Conservation (phyloP, 1,140 invertebrate species). For the Drosophila melanogaster region Release_6_plus_ISO1_MT NT_033777.3:13532501-13533000, state of each 20-base stretch:
- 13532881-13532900: neutral
- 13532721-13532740: slow-evolving; percentile 56
- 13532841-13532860: slow-evolving; percentile 56
- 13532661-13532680: slow-evolving; percentile 9
- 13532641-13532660: slow-evolving; percentile 75
- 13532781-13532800: slow-evolving; percentile 64
- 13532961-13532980: slow-evolving; percentile 38
- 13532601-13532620: slow-evolving; percentile 81
- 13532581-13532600: slow-evolving; percentile 78
- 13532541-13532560: slow-evolving; percentile 19
- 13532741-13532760: slow-evolving; percentile 42
- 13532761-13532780: slow-evolving; percentile 52
- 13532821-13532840: slow-evolving; percentile 75
- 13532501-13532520: slow-evolving; percentile 77
- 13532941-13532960: slow-evolving; percentile 29
- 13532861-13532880: neutral
- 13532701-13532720: slow-evolving; percentile 34
- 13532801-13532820: slow-evolving; percentile 79
- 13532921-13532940: slow-evolving; percentile 45
- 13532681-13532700: neutral
- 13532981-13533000: slow-evolving; percentile 52
- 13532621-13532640: slow-evolving; percentile 83
- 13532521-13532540: slow-evolving; percentile 61
- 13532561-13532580: slow-evolving; percentile 12
- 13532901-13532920: slow-evolving; percentile 19